phyloP scores from a whole-genome alignment of 2,797 vertebrate genomes.

The Yasuhikotakia modesta region DNA sequence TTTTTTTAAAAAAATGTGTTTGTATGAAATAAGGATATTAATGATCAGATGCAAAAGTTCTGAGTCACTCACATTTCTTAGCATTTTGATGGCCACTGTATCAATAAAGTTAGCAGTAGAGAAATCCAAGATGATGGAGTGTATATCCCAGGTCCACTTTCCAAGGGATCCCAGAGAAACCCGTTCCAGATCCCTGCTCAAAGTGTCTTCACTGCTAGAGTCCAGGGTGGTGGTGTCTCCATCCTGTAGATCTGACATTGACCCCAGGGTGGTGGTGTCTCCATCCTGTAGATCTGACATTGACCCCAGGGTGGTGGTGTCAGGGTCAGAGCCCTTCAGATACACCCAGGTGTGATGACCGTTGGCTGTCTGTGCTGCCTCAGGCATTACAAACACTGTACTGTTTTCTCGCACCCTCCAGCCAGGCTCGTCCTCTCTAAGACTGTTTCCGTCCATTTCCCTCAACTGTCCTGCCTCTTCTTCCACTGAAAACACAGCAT shows the following conservation, averaged over 20 bases:
- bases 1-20: neutral
- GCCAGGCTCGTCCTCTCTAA: slow-evolving; percentile 54
- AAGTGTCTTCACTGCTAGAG: slow-evolving; percentile 74
- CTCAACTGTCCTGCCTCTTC: slow-evolving; percentile 62
- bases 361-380: slow-evolving; percentile 59
- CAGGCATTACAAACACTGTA: slow-evolving; percentile 77
- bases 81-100: slow-evolving; percentile 75
- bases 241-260: slow-evolving; percentile 70
- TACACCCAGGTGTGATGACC: slow-evolving; percentile 74
- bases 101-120: slow-evolving; percentile 85
- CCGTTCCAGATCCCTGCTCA: slow-evolving; percentile 75
- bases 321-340: slow-evolving; percentile 73
- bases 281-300: slow-evolving; percentile 72
- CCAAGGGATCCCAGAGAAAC: slow-evolving; percentile 77
- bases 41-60: neutral
- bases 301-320: slow-evolving; percentile 67
- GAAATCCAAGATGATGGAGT: slow-evolving; percentile 88
- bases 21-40: neutral
- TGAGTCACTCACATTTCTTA: slow-evolving; percentile 72
- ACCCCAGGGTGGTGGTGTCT: slow-evolving; percentile 71
- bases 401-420: slow-evolving; percentile 69
- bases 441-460: slow-evolving; percentile 47
- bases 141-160: slow-evolving; percentile 83
- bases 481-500: slow-evolving; percentile 68
- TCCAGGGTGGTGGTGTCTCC: slow-evolving; percentile 71